phyloP scores from a whole-genome alignment of 1,140 invertebrate genomes.

The Heliconius melpomene region DNA sequence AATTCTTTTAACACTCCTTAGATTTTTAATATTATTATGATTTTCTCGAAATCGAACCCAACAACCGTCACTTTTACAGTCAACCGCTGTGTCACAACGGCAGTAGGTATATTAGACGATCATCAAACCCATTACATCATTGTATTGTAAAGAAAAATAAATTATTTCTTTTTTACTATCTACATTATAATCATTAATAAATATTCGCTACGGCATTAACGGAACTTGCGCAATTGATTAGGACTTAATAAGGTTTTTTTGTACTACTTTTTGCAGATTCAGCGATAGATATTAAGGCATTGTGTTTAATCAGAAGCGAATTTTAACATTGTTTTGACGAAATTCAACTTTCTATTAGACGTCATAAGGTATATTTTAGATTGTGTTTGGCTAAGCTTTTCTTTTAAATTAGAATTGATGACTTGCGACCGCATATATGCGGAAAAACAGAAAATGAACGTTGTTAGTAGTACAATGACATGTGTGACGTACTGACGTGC shows the following conservation, averaged over 20 bases:
- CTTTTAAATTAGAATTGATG: constrained; percentile 56
- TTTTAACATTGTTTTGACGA: background rate
- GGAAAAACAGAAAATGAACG: constrained; percentile 41
- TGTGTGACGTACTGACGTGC: background rate
- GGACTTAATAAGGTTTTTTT: constrained; percentile 31
- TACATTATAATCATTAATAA: background rate
- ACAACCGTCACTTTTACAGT: background rate
- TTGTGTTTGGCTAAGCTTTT: constrained; percentile 13
- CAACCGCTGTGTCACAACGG: background rate
- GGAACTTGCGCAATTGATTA: constrained; percentile 37
- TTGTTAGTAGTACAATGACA: constrained; percentile 8
- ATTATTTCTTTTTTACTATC: constrained; percentile 6
- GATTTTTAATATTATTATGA: no score
- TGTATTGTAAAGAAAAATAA: background rate
- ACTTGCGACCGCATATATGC: constrained; percentile 49
- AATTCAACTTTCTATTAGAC: background rate
- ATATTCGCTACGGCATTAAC: constrained; percentile 26
- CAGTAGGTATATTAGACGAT: background rate
- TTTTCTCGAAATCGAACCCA: background rate
- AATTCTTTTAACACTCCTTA: no score
- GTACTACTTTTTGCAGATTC: constrained; percentile 23
- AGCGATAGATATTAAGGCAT: constrained; percentile 6
- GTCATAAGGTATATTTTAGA: background rate
- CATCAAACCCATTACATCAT: background rate
- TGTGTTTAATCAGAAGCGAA: constrained; percentile 25